Evolutionary conservation across 2,797 vertebrate genomes (phyloP), one percentile per base, ranked within the genome.

Genomic region (Chrosomus eos): DNA sequence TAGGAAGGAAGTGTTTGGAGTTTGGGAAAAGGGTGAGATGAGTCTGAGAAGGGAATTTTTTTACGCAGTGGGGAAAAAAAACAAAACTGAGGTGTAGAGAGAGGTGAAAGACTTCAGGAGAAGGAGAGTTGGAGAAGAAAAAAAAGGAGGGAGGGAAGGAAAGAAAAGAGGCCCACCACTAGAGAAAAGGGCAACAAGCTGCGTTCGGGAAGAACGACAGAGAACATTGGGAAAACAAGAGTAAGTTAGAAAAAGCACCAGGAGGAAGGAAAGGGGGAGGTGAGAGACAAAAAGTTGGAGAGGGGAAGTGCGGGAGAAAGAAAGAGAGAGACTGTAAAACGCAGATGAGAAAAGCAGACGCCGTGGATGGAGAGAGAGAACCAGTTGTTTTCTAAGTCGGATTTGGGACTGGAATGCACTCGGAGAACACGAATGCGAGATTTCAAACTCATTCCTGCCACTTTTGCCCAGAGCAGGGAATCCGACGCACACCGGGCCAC

Each of bases 271-370:
- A 33, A 85, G 88, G 88, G 87, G 86, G 86, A 88, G 84, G 83
- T 82, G 78, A 85, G 80, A 83, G 73, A 51, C 11, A 10, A 91
- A 93, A 94, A 93, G 93, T 93, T 94, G 85, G 48, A 74, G 89
- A 89, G 88, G 45, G 90, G 86, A 90, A 66, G 70, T 89, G 60
- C 26, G 11, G 48, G 77, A 77, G 77, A 36, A 81, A 23, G 85
- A 81, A 28, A 81, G 84, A 36, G 73, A 33, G 73, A 75, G 51
- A 82, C 11, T 40, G 55, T 28, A 16, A 19, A 28, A 43, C 14
- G 91, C 90, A 95, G 95, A 95, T 95, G 94, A 95, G 93, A 93
- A 95, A 95, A 95, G 92, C 94, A 95, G 95, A 90, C 86, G 58
- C 89, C 89, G 92, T 91, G 93, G 92, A 95, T 95, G 85, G 89